Evolutionary conservation across 2,113 vertebrate species (phyloP), one percentile per base, ranked within the genome.

Genomic region (Leuciscus idus): DNA sequence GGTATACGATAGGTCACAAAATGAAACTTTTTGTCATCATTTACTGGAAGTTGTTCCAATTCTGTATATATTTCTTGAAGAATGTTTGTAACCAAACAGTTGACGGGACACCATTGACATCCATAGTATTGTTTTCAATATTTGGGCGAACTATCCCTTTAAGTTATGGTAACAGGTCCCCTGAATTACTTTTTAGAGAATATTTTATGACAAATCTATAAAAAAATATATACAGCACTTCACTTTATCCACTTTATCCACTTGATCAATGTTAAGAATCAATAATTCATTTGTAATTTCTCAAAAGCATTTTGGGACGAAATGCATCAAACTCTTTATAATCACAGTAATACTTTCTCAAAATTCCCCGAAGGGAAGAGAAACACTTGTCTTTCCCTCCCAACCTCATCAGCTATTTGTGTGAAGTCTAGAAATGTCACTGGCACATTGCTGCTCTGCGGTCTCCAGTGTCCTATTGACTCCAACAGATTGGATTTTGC

Each of bases 361-460:
- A 74, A 64, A n/a, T 46, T 23, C 55, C 78, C 36, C 21, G 15
- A 26, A 81, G n/a, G 8, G 2, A 46, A 12, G 7, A 68, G 9
- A 68, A 68, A 68, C 43, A 33, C 39, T 33, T 33, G 28, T 6
- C 10, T 52, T 52, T 33, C 26, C 15, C 39, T 77, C 26, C 26
- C 26, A 62, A 43, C 57, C 79, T 81, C 39, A 48, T 66, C 79
- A 21, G 79, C 43, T 33, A 7, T 21, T 28, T 81, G 26, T 55
- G 28, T 15, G 43, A 36, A 30, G 28, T 68, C 26, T 82, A 68
- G 43, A 68, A 82, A 82, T 82, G 80, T 82, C 62, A 81, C 61
- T 1, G 17, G 43, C 61, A 21, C 61, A 81, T 30, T 48, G 61
- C 19, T 66, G 79, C 43, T 68, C 39, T 81, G 59, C 1, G 9